phyloP scores from a whole-genome alignment of 2,888 invertebrate genomes.

The Sacculina carcini region DNA sequence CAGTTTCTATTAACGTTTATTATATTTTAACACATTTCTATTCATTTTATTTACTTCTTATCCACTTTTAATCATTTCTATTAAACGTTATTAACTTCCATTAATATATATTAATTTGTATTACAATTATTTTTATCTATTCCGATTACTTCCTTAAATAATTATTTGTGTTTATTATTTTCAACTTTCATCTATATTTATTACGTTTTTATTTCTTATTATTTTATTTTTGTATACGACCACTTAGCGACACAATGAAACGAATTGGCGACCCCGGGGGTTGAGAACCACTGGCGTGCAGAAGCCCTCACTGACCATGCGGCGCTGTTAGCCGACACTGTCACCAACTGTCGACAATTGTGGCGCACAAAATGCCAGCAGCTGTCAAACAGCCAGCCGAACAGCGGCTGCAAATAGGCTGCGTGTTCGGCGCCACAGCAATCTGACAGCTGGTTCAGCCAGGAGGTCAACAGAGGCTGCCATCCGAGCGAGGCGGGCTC shows the following conservation, averaged over 20 bases:
- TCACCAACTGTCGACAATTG: conserved; percentile 9
- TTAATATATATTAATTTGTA: no score
- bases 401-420: conserved; percentile 6
- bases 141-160: no score
- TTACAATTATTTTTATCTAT: no score
- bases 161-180: no score
- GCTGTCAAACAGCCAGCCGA: conserved; percentile 12
- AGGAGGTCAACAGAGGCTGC: conserved; percentile 30
- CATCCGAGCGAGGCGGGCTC: conserved; percentile 53
- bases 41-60: no score
- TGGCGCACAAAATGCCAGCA: conserved; percentile 8
- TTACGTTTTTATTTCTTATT: no score
- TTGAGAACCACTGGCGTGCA: not conserved
- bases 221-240: no score
- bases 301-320: conserved; percentile 6
- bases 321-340: conserved; percentile 8
- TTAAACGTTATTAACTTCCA: no score
- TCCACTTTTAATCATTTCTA: no score
- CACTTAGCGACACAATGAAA: not conserved
- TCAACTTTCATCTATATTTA: no score
- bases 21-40: no score
- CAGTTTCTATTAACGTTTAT: no score
- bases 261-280: not conserved
- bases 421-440: conserved; percentile 16
- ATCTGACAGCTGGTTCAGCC: conserved; percentile 14